These are phyloP conservation scores for Sarcophaga variegata DNA, from an alignment of 2,888 invertebrate genomes.

Conservation along the genomic window DNA sequence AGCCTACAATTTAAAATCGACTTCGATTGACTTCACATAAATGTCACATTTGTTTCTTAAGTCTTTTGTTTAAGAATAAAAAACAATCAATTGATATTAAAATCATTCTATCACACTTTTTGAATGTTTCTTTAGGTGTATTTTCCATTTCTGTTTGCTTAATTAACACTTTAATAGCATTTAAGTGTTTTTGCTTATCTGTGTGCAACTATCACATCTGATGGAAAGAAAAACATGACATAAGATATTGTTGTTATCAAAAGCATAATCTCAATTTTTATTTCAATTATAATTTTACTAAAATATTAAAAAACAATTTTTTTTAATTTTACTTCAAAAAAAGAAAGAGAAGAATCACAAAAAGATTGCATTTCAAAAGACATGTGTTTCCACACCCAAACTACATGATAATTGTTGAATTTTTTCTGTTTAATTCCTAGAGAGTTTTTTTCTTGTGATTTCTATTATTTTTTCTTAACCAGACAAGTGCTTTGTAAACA, in stretches of 20 bases:
- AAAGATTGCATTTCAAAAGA: conserved; percentile 11
- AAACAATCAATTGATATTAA: no score
- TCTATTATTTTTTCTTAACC: neutral
- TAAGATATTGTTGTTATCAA: conserved; percentile 34
- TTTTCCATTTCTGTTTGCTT: conserved; percentile 18
- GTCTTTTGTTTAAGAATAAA: no score
- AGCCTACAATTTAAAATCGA: no score
- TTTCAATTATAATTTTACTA: conserved; percentile 42
- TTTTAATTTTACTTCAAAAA: neutral
- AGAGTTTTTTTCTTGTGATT: neutral
- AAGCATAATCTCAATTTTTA: conserved; percentile 35
- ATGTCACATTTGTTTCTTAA: no score
- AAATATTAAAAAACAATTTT: conserved; percentile 25
- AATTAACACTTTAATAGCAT: conserved; percentile 56
- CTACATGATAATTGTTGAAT: neutral
- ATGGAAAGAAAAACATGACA: conserved; percentile 38
- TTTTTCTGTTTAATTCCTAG: neutral
- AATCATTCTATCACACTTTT: no score
- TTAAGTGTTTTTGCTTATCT: conserved; percentile 46
- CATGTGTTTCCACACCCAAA: conserved; percentile 45
- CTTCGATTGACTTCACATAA: no score
- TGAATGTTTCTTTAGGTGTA: conserved; percentile 14
- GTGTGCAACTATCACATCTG: conserved; percentile 31
- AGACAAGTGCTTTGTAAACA: conserved; percentile 2
- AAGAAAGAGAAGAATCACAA: conserved; percentile 6